phyloP scores from a whole-genome alignment of 2,113 vertebrate species.

The Alligator mississippiensis region DNA sequence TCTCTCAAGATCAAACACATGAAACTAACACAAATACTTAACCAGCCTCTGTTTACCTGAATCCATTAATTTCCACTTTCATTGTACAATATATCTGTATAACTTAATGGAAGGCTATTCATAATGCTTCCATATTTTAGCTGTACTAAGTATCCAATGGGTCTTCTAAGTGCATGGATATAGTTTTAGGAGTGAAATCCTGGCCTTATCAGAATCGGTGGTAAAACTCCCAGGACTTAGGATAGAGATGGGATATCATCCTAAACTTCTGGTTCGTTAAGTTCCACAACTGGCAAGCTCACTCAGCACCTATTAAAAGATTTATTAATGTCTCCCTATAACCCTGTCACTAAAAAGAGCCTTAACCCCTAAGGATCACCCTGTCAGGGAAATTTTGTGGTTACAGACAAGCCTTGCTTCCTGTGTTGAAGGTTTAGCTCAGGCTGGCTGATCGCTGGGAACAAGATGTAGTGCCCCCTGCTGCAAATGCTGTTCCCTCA shows the following conservation, averaged over 20 bases:
- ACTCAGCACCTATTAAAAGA: background rate
- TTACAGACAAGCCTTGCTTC: background rate
- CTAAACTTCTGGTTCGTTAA: background rate
- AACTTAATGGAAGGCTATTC: background rate
- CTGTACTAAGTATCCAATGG: background rate
- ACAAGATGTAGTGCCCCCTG: background rate
- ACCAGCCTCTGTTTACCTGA: background rate
- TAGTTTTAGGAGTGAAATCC: background rate
- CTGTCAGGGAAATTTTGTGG: background rate
- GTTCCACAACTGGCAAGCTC: background rate
- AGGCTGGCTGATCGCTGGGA: background rate
- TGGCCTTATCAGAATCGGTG: background rate
- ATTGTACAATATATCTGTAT: background rate
- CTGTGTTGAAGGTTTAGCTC: background rate
- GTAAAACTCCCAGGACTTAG: background rate
- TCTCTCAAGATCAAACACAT: background rate
- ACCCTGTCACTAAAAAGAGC: background rate
- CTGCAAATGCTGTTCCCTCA: background rate
- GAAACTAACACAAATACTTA: background rate
- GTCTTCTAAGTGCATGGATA: background rate
- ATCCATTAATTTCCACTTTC: background rate
- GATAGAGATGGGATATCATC: background rate
- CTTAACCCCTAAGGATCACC: background rate
- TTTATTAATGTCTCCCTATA: background rate
- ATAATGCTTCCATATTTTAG: background rate